Evolutionary conservation across 2,888 invertebrate genomes (phyloP).

Genomic region (Spilosoma lubricipeda): DNA sequence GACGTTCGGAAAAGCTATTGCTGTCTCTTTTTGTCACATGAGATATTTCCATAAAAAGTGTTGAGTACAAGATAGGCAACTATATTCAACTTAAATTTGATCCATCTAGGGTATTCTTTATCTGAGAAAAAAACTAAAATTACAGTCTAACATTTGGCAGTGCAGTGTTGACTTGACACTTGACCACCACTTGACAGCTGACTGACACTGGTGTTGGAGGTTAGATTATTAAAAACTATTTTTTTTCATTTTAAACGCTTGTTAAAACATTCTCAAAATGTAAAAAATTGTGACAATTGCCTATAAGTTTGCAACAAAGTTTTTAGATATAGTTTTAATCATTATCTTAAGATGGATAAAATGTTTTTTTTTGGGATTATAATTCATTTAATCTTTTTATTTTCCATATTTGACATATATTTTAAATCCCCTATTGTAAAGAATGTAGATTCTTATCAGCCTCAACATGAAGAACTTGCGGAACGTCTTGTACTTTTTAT

Average conservation of each 20-base stretch:
- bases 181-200: too few species aligned
- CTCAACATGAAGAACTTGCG: constrained; percentile 85
- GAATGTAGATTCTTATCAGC: constrained; percentile 86
- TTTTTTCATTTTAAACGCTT: not conserved
- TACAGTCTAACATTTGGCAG: too few species aligned
- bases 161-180: too few species aligned
- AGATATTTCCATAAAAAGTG: too few species aligned
- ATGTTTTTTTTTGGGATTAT: constrained; percentile 85
- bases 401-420: constrained; percentile 96
- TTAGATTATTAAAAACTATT: not conserved
- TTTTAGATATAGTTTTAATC: not conserved
- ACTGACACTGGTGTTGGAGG: too few species aligned
- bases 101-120: too few species aligned
- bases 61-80: too few species aligned
- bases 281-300: not conserved
- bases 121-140: too few species aligned
- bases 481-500: constrained; percentile 94
- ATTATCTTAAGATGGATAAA: not conserved
- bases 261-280: not conserved
- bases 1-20: too few species aligned
- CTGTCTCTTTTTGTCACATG: too few species aligned
- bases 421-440: constrained; percentile 95
- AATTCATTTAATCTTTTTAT: constrained; percentile 91
- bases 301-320: not conserved
- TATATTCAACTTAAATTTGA: too few species aligned